Evolutionary conservation across 2,888 invertebrate species (phyloP), one percentile per base, ranked within the genome.

Genomic region (Macrosiphum euphorbiae): DNA sequence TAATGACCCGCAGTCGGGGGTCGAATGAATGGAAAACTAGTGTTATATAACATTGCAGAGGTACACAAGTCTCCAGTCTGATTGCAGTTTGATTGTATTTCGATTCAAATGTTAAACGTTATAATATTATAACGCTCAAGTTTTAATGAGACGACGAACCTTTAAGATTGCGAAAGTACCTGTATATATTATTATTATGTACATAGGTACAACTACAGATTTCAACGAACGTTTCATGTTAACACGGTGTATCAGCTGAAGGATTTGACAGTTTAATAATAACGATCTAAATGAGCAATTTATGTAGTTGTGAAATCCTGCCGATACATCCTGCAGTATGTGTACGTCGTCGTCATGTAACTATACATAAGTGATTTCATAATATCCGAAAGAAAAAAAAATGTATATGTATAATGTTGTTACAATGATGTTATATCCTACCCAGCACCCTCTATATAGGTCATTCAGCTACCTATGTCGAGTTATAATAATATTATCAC

Each of bases 1-100:
- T 50, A 67, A 90, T 90, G 90, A 67, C 90, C 61, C 47, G 11
- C 90, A 28, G 89, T 89, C 89, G 47, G 89, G 47, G 89, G 61
- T 90, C 89, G 89, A 28, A 26, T 28, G 41, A 58, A 89, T n/a
- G 41, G 16, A 89, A 50, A 44, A 5, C n/a, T 7, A 28, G 47
- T 28, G n/a, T 35, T 20, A 20, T 67, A n/a, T 35, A 78, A 20
- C 20, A 7, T 20, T 20, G 20, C 16, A n/a, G 67, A 35, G 7
- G 86, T 28, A 47, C 3, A 28, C 13, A 52, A 41, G 55, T 28
- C 61, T 20, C 13, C 26, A 44, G 58, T n/a, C 47, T 67, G 89
- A 90, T 90, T 90, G 47, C 61, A n/a, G 47, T 67, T 90, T 90
- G 47, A 90, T 90, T 47, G 61, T 28, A 44, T 47, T 61, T 61